Evolutionary conservation across 2,888 invertebrate genomes (phyloP).

Genomic region (Rugalucina vietnamica): DNA sequence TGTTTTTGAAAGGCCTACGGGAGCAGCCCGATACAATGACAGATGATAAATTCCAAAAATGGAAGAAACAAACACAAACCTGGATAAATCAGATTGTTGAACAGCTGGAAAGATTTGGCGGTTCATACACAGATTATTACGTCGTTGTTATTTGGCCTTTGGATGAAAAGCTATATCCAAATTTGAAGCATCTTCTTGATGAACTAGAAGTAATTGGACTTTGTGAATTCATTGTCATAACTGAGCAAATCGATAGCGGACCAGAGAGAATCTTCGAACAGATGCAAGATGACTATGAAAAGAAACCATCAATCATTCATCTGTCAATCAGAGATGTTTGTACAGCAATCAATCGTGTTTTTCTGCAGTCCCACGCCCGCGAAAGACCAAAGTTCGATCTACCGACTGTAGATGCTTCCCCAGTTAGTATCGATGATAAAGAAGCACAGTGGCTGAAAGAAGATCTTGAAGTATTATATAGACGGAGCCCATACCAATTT

Average conservation of each 20-base stretch:
- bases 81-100: conserved; percentile 35
- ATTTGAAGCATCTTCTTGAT: not conserved
- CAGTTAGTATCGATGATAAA: conserved; percentile 1
- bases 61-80: conserved; percentile 47
- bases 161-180: not conserved
- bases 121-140: conserved; percentile 54
- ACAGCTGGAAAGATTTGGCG: conserved; percentile 49
- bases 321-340: not conserved
- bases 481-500: not conserved
- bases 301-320: not conserved
- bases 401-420: not conserved
- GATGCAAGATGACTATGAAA: not conserved
- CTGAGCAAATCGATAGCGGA: not conserved
- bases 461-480: conserved; percentile 52
- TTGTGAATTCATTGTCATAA: not conserved
- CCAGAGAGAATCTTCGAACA: not conserved
- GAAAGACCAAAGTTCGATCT: not conserved
- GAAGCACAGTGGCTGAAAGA: conserved; percentile 44
- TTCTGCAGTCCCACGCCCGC: not conserved
- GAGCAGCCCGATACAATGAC: conserved; percentile 62
- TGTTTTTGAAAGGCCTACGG: conserved; percentile 51
- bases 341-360: not conserved
- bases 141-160: conserved; percentile 46
- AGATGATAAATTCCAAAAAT: conserved; percentile 32
- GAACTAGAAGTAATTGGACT: not conserved